These are phyloP conservation scores for Leucozona laternaria DNA, from an alignment of 2,888 invertebrate genomes.

Conservation along the genomic window DNA sequence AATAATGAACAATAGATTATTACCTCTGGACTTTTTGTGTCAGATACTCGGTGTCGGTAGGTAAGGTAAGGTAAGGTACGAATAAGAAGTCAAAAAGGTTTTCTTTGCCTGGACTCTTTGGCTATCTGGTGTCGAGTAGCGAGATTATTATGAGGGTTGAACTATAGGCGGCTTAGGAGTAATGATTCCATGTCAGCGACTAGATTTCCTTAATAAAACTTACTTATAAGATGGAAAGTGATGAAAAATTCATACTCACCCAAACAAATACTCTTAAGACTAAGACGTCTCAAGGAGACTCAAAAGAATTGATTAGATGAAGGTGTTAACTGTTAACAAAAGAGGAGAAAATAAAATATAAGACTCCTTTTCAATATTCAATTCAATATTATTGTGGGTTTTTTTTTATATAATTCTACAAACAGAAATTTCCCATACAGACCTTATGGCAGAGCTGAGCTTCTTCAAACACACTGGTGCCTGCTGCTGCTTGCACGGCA, in stretches of 20 bases:
- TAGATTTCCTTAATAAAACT: conserved; percentile 49
- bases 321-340: too few species aligned
- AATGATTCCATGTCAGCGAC: conserved; percentile 6
- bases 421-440: too few species aligned
- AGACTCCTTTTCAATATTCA: too few species aligned
- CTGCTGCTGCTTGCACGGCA: too few species aligned
- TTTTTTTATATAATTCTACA: too few species aligned
- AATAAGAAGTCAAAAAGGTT: conserved; percentile 10
- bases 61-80: too few species aligned
- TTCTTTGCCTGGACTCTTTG: conserved; percentile 9
- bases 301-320: too few species aligned
- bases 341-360: too few species aligned
- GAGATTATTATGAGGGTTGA: conserved; percentile 32
- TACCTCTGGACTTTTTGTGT: conserved; percentile 19
- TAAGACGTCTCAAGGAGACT: neutral
- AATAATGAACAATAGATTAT: conserved; percentile 61
- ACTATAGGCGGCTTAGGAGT: conserved; percentile 1
- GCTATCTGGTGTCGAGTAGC: conserved; percentile 10
- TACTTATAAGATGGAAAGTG: conserved; percentile 36
- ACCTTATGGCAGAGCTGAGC: too few species aligned
- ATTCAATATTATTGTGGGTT: too few species aligned
- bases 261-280: neutral
- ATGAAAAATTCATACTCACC: neutral
- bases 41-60: too few species aligned
- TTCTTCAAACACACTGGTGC: too few species aligned